These are phyloP conservation scores for Eupeodes luniger DNA, from an alignment of 2,888 invertebrate species.

Conservation along the genomic window DNA sequence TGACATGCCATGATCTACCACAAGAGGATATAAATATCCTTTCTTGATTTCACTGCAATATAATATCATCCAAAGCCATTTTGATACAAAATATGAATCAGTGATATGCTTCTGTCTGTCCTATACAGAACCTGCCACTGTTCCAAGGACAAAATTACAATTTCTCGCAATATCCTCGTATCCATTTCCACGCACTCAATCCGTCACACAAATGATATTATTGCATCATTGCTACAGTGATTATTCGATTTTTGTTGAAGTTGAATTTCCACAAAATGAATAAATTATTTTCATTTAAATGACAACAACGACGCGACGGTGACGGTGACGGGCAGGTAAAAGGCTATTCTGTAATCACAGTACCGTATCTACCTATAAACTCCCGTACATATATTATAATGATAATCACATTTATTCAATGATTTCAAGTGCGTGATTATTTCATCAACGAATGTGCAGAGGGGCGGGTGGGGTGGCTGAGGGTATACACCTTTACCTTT, in stretches of 20 bases:
- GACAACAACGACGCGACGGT: no score
- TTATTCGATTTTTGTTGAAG: constrained; percentile 6
- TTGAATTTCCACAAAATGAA: constrained; percentile 8
- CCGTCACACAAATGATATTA: not conserved
- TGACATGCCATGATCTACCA: no score
- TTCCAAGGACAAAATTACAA: not conserved
- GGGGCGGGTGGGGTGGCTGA: no score
- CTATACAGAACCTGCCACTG: no score
- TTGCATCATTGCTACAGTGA: not conserved
- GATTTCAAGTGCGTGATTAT: constrained; percentile 50
- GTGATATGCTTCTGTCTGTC: not conserved
- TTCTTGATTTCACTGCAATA: no score
- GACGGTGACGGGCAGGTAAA: not conserved
- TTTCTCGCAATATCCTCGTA: not conserved
- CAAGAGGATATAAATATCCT: no score
- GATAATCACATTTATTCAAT: constrained; percentile 32
- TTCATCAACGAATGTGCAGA: constrained; percentile 14
- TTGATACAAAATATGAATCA: not conserved
- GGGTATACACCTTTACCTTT: no score
- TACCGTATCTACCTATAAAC: not conserved
- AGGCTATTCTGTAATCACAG: not conserved
- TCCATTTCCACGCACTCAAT: no score
- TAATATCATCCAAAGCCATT: no score
- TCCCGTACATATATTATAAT: not conserved
- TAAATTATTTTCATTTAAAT: constrained; percentile 13